Evolutionary conservation across 2,888 invertebrate genomes (phyloP), one percentile per base, ranked within the genome.

Genomic region (Dynastes maya): DNA sequence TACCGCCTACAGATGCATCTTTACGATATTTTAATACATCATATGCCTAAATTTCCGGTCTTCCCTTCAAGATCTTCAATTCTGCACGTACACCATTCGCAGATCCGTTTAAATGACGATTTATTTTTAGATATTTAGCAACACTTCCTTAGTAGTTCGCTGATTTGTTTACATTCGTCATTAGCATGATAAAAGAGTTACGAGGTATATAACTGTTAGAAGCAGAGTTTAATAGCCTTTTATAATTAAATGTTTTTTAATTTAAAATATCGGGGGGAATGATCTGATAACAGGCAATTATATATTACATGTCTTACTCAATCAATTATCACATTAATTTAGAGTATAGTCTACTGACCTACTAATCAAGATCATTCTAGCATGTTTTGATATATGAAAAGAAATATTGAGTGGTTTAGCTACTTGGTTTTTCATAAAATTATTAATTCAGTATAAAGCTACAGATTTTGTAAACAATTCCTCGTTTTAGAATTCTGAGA

Each of bases 81-180:
- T 68, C 11, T 29, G 68, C 68, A 68, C 68, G 68, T 68, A 68
- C 68, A 51, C 68, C 68, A 29, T 27, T 22, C 37, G 0, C 51
- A 2, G 22, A 13, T 22, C n/a, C 6, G 22, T 13, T 51, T 22
- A 22, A 49, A 37, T 11, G 65, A 65, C 13, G 49, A 22, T 45
- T 68, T 68, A 68, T 68, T 68, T 68, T 68, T 68, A 68, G 68
- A 68, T 68, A n/a, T 51, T 68, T 51, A 51, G 68, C 68, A 68
- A 68, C 11, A 51, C 51, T 68, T 51, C 68, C 68, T 11, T 27
- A 5, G 29, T 27, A 68, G 29, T 51, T 13, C 49, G 49, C 49
- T 29, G 49, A 68, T 49, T 68, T 68, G 68, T 68, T 68, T 68
- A 68, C 29, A 32, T 51, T 51, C 37, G 40, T 40, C 40, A 40